phyloP scores from a whole-genome alignment of 2,113 vertebrate species.

The Formicarius rufipectus region DNA sequence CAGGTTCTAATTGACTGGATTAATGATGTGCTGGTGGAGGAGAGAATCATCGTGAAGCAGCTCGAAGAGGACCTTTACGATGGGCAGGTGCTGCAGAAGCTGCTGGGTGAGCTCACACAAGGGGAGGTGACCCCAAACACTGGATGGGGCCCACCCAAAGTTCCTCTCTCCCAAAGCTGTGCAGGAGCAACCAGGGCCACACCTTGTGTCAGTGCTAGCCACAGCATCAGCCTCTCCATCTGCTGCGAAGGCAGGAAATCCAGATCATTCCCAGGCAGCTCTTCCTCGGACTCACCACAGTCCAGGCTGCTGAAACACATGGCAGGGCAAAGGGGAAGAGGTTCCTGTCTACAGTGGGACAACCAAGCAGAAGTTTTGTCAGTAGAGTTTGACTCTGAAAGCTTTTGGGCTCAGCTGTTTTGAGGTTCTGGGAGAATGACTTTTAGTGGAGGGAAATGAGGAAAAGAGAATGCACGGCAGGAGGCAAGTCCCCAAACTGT shows the following conservation, averaged over 20 bases:
- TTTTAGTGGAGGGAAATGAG: neutral
- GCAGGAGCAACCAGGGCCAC: neutral
- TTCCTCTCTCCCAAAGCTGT: neutral
- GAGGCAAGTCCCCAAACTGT: neutral
- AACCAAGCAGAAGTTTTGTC: neutral
- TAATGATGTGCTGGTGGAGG: conserved; percentile 92
- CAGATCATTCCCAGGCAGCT: neutral
- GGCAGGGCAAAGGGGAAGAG: neutral
- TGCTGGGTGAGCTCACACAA: conserved; percentile 83
- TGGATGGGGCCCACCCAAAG: neutral
- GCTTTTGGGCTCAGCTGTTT: neutral
- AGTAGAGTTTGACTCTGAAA: neutral
- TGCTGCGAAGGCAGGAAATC: neutral
- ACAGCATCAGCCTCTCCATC: neutral
- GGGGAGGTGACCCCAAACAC: neutral
- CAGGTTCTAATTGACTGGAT: conserved; percentile 97
- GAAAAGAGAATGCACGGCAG: neutral
- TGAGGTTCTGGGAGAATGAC: neutral
- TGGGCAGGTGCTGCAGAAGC: conserved; percentile 96
- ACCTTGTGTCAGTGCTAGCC: neutral
- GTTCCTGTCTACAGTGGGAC: fast-evolving
- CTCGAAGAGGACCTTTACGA: conserved; percentile 97
- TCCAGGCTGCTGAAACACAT: neutral
- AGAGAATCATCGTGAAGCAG: conserved; percentile 95
- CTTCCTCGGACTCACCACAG: neutral